Conservation (phyloP, 2,113 vertebrate genomes). For the Pterocles orientalis region DNA sequence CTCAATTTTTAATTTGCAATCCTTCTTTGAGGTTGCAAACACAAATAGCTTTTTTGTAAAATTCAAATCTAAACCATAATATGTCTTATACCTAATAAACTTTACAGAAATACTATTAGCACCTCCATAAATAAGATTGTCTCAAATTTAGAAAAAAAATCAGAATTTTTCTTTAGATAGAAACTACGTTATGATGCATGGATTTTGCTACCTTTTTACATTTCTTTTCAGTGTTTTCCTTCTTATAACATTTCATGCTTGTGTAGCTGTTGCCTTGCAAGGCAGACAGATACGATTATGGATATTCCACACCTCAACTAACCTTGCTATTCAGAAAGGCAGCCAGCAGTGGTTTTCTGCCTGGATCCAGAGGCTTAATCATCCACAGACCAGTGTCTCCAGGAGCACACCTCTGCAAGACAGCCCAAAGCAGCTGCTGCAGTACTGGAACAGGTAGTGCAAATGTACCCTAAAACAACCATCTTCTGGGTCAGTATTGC, state of each 20-base stretch:
- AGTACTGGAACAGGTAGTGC: background rate
- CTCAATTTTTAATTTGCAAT: slow-evolving; percentile 50
- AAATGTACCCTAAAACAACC: background rate
- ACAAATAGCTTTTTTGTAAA: background rate
- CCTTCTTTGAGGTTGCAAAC: background rate
- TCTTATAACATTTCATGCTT: slow-evolving; percentile 7
- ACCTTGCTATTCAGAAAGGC: slow-evolving; percentile 17
- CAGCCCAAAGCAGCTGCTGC: background rate
- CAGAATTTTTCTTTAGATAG: background rate
- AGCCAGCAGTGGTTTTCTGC: slow-evolving; percentile 5
- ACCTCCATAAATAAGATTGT: background rate
- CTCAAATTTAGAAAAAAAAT: background rate
- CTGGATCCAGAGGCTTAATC: slow-evolving; percentile 18
- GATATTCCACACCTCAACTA: slow-evolving; percentile 30
- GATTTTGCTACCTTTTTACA: background rate
- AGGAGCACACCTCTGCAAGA: background rate
- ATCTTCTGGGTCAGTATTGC: background rate
- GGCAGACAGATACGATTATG: slow-evolving; percentile 40
- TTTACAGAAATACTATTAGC: background rate
- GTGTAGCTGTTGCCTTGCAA: slow-evolving; percentile 35
- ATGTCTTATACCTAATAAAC: background rate
- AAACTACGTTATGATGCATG: background rate
- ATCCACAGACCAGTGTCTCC: background rate
- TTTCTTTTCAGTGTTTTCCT: background rate
- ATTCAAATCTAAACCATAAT: background rate